These are phyloP conservation scores for Spilogale gracilis DNA, from an alignment of 2,113 vertebrate genomes.

Conservation along the genomic window DNA sequence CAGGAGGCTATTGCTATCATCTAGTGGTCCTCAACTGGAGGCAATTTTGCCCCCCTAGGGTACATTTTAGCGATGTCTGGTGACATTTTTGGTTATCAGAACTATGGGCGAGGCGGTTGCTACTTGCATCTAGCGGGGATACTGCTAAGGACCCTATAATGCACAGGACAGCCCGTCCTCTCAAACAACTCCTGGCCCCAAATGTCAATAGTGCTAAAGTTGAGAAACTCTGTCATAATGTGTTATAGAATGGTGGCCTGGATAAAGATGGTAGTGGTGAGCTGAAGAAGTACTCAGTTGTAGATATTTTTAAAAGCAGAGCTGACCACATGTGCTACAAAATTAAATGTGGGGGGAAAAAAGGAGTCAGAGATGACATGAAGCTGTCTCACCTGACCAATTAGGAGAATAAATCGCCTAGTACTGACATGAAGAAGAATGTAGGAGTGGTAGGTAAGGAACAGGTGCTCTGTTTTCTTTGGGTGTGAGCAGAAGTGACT, in stretches of 20 bases:
- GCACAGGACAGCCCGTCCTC: background rate
- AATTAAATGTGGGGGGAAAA: background rate
- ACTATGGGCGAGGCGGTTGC: background rate
- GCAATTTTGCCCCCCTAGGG: background rate
- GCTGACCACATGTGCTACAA: background rate
- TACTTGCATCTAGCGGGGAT: background rate
- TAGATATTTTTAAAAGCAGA: background rate
- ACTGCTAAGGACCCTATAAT: background rate
- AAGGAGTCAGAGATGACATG: background rate
- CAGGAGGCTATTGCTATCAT: background rate
- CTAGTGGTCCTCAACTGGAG: background rate
- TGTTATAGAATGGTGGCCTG: background rate
- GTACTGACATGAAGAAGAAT: background rate
- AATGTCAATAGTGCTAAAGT: background rate
- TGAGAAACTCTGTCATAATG: background rate
- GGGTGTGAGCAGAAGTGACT: background rate
- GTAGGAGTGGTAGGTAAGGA: background rate
- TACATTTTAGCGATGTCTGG: background rate
- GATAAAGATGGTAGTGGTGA: background rate
- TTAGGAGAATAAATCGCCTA: background rate
- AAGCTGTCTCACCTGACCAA: background rate
- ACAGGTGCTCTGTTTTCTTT: background rate
- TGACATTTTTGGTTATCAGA: background rate
- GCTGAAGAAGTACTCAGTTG: background rate
- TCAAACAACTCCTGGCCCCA: background rate